Conservation (phyloP, 1,140 invertebrate genomes). For the Gryllus bimaculatus region DNA sequence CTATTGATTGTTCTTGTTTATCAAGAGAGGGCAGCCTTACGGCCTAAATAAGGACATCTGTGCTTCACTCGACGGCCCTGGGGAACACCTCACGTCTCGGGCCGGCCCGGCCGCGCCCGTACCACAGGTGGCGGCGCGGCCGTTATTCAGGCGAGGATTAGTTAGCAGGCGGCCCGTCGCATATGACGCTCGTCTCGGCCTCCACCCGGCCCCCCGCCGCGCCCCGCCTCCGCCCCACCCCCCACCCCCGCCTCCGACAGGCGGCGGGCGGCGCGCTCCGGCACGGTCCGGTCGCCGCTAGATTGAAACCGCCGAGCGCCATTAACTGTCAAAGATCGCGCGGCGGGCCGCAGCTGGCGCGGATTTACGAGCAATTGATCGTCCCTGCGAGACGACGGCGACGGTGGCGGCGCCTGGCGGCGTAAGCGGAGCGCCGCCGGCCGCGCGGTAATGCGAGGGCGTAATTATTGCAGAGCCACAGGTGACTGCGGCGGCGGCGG, state of each 20-base stretch:
- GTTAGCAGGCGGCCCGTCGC: too few relatives aligned
- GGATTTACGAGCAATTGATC: background rate
- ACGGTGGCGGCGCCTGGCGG: background rate
- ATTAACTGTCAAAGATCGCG: background rate
- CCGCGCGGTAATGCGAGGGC: background rate
- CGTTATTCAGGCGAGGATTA: conserved; percentile 4
- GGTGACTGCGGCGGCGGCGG: background rate
- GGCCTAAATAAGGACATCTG: too few relatives aligned
- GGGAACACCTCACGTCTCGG: too few relatives aligned
- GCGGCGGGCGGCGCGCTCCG: background rate
- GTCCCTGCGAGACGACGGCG: background rate
- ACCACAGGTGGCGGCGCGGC: background rate
- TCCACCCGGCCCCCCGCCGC: background rate
- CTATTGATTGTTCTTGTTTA: too few relatives aligned
- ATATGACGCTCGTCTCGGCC: background rate
- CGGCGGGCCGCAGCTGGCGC: background rate
- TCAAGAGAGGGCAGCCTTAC: too few relatives aligned
- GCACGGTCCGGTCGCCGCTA: background rate
- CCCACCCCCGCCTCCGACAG: background rate
- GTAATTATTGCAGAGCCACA: conserved; percentile 4
- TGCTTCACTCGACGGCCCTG: too few relatives aligned
- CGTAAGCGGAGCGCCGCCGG: background rate
- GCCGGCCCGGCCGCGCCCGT: too few relatives aligned
- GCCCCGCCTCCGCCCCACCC: too few relatives aligned
- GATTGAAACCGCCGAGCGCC: background rate